Evolutionary conservation across 2,888 invertebrate species (phyloP).

Genomic region (Tupiocoris notatus): DNA sequence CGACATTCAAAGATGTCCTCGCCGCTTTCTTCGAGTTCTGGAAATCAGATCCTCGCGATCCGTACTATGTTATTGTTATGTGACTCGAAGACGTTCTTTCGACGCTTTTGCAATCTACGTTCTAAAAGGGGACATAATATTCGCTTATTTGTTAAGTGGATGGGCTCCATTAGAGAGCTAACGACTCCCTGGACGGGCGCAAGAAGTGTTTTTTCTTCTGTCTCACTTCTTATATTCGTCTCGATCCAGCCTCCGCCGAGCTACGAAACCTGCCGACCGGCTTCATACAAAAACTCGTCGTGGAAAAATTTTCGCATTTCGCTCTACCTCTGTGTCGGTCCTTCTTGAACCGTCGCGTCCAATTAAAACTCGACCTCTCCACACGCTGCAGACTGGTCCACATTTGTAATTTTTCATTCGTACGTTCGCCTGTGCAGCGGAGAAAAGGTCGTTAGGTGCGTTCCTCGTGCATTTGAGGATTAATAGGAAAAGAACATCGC

Average conservation of each 20-base stretch:
- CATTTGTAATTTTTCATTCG: slow-evolving; percentile 38
- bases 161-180: slow-evolving; percentile 37
- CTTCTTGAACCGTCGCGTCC: background rate
- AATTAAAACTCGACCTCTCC: slow-evolving; percentile 16
- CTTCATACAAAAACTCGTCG: slow-evolving; percentile 34
- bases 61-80: background rate
- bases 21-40: background rate
- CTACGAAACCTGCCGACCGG: slow-evolving; percentile 14
- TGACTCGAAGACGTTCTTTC: background rate
- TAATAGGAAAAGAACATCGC: slow-evolving; percentile 4
- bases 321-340: slow-evolving; percentile 14
- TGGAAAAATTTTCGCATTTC: background rate
- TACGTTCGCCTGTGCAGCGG: background rate
- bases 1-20: background rate
- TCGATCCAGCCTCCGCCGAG: background rate
- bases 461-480: slow-evolving; percentile 5
- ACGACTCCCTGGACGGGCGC: slow-evolving; percentile 11
- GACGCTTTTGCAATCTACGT: background rate
- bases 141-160: slow-evolving; percentile 41
- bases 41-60: slow-evolving; percentile 3
- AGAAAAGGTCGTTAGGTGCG: slow-evolving; percentile 28
- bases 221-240: background rate
- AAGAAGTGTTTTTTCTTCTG: background rate
- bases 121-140: slow-evolving; percentile 39
- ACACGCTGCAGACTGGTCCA: background rate